Base-by-base conservation (phyloP, 2,797 vertebrate species). In the Lacerta viridis region DNA sequence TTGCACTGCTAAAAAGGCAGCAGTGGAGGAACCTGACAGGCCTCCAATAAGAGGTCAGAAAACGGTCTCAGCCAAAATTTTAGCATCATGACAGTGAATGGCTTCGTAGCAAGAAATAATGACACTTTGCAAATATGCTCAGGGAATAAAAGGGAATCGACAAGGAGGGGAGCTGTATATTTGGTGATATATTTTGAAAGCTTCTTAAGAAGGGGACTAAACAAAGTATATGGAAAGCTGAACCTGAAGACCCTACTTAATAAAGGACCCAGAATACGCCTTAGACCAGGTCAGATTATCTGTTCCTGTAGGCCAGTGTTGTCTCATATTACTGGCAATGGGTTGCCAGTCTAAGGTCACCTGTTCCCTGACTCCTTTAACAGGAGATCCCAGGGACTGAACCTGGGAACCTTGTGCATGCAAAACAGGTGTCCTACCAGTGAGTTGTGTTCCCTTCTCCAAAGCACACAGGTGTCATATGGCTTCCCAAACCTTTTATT, bases 11-110 rank as follows among this genome's bases (percentile, higher is more conserved):
- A 75, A 90, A 85, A 90, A 90, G 50, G 76, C 0, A 0, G 41
- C 75, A 88, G 75, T 82, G 85, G 88, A 88, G 72, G 85, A 91
- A 66, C n/a, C 61, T 46, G 25, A 20, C 29, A 29, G 29, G 64
- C 11, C 17, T 43, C 15, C 80, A 83, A 29, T 76, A 27, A 72
- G 84, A 46, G 68, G 41, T 7, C 3, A n/a, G 6, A 5, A 4
- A 69, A 61, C 4, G 4, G 33, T 41, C 46, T 36, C 8, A 77
- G 61, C 36, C 74, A 61, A 83, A 55, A 90, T 50, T 39, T 85
- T 55, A 76, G 11, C 69, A 64, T 88, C 6, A 29, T 33, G 8
- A 82, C 79, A 80, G 36, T 13, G 39, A 36, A 78, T 43, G 27
- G 29, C 71, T 72, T 86, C 61, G 7, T 39, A 80, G 64, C 46